Evolutionary conservation across 2,888 invertebrate genomes (phyloP).

Genomic region (Platerodrilus igneus): DNA sequence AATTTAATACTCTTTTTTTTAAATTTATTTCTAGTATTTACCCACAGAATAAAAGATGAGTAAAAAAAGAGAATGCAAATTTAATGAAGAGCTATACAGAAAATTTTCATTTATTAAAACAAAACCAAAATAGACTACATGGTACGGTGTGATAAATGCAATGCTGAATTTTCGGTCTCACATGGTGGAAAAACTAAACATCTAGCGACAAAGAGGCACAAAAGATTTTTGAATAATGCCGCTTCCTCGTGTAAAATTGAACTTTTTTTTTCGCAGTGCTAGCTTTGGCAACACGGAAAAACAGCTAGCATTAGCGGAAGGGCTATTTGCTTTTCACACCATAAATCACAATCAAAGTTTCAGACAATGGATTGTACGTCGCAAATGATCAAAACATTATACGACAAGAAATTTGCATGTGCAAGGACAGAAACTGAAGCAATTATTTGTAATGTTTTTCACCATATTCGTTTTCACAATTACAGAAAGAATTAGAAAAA

Average conservation of each 20-base stretch:
- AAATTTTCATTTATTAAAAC: too few relatives aligned
- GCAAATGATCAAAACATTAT: conserved; percentile 18
- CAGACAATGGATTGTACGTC: conserved; percentile 29
- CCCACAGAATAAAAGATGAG: too few relatives aligned
- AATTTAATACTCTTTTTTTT: too few relatives aligned
- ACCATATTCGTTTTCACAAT: conserved; percentile 13
- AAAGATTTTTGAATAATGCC: conserved; percentile 8
- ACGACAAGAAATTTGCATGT: conserved; percentile 25
- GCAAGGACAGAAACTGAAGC: conserved; percentile 22
- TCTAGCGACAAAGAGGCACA: conserved; percentile 11
- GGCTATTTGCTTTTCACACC: conserved; percentile 30
- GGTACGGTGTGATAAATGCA: conserved; percentile 19
- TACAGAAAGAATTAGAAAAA: conserved; percentile 11
- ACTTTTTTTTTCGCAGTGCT: not conserved
- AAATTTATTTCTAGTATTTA: too few relatives aligned
- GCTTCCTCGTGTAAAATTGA: conserved; percentile 13
- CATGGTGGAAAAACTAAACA: conserved; percentile 19
- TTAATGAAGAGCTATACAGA: conserved; percentile 17
- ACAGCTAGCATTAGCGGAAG: conserved; percentile 29
- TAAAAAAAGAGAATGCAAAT: conserved; percentile 19
- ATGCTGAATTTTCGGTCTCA: conserved; percentile 11
- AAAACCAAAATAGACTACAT: conserved; percentile 19
- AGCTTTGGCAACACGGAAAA: too few relatives aligned
- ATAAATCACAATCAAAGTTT: conserved; percentile 28
- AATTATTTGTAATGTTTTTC: conserved; percentile 14